Percentiles rank a stretch among this genome's conserved stretches.
Evolutionary conservation across 2,888 invertebrate species (phyloP).

Genomic region (Diabrotica balteata): DNA sequence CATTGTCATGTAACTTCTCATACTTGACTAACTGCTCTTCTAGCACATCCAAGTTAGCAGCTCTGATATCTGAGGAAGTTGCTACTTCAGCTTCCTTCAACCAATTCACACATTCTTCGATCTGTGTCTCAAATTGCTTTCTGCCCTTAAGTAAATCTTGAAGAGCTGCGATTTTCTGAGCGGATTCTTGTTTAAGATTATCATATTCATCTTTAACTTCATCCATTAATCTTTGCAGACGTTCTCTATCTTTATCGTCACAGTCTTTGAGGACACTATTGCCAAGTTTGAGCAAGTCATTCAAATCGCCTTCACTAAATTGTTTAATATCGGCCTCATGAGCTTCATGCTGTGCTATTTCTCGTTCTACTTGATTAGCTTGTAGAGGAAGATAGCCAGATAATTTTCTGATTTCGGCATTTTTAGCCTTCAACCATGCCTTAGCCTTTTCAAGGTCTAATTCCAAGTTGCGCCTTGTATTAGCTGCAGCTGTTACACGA

Average conservation of each 20-base stretch:
- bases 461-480: conserved; percentile 79
- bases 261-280: conserved; percentile 83
- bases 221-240: conserved; percentile 71
- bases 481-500: conserved; percentile 72
- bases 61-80: conserved; percentile 80
- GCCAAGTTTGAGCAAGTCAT: conserved; percentile 79
- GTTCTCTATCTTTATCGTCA: conserved; percentile 71
- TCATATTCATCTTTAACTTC: conserved; percentile 77
- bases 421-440: conserved; percentile 81
- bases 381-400: conserved; percentile 81
- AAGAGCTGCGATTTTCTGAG: conserved; percentile 74
- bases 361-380: conserved; percentile 82
- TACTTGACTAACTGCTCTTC: conserved; percentile 90
- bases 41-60: conserved; percentile 80
- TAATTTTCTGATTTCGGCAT: conserved; percentile 76
- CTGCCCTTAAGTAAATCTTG: conserved; percentile 78
- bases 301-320: conserved; percentile 77
- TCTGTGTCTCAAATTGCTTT: conserved; percentile 81
- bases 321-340: conserved; percentile 79
- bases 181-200: conserved; percentile 74
- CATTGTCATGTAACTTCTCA: conserved; percentile 77
- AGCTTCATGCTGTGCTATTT: conserved; percentile 77
- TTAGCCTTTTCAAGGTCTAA: conserved; percentile 79
- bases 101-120: conserved; percentile 86
- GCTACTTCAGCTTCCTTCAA: conserved; percentile 89